Conservation (phyloP, 23 tunicate genomes). For the Halocynthia roretzi region DNA sequence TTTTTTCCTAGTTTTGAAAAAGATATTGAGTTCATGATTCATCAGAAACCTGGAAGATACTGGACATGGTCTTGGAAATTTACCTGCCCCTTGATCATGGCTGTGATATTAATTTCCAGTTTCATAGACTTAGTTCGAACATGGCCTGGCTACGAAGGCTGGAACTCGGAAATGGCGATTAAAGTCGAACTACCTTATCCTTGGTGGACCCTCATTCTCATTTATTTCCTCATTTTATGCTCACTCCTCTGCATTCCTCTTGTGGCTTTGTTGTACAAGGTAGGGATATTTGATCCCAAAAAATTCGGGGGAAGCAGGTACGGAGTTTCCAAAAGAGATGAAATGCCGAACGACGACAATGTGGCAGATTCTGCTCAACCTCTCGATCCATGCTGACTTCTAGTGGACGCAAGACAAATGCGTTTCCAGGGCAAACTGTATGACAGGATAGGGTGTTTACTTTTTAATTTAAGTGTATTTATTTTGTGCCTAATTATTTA, state of each 20-base stretch:
- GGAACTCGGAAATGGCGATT: conserved; percentile 36
- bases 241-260: conserved; percentile 69
- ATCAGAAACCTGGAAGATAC: conserved; percentile 35
- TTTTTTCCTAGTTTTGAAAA: conserved; percentile 33
- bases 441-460: no score
- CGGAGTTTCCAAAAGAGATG: neutral
- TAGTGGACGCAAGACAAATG: no score
- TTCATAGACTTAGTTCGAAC: conserved; percentile 22
- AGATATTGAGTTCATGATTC: conserved; percentile 65
- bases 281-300: conserved; percentile 30
- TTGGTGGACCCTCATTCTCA: conserved; percentile 42
- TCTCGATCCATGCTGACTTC: neutral
- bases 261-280: conserved; percentile 26
- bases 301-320: neutral
- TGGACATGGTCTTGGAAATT: conserved; percentile 75
- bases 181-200: conserved; percentile 38
- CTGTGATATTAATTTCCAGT: conserved; percentile 49
- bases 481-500: no score
- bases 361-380: conserved; percentile 4
- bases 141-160: conserved; percentile 35
- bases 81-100: conserved; percentile 51
- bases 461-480: no score
- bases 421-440: no score
- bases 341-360: neutral
- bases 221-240: conserved; percentile 31